Percentiles rank a stretch among this genome's conserved stretches.
These are phyloP conservation scores for Dione vanillae DNA, from an alignment of 2,888 invertebrate genomes.

Conservation along the genomic window DNA sequence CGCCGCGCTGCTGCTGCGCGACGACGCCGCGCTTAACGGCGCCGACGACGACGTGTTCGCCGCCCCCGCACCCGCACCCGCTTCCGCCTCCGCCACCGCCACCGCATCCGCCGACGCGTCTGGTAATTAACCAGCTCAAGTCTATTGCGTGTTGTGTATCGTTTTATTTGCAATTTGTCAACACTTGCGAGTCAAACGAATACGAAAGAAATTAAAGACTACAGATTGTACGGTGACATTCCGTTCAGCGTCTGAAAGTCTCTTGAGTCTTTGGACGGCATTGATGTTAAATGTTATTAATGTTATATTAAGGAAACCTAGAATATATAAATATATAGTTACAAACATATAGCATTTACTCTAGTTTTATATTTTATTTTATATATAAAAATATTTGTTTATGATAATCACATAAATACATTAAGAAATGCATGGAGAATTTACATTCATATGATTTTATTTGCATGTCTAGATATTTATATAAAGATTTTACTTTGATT, in stretches of 20 bases:
- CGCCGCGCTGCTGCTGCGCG: slow-evolving; percentile 76
- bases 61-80: slow-evolving; percentile 27
- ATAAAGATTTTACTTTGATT: background rate
- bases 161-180: too few relatives aligned
- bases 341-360: background rate
- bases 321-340: too few relatives aligned
- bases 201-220: too few relatives aligned
- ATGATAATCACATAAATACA: background rate
- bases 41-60: slow-evolving; percentile 78
- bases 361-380: slow-evolving; percentile 16
- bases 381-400: background rate
- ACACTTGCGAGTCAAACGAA: too few relatives aligned
- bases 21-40: slow-evolving; percentile 75
- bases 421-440: background rate
- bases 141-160: too few relatives aligned
- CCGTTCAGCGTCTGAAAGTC: too few relatives aligned
- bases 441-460: background rate
- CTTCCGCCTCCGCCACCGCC: slow-evolving; percentile 9
- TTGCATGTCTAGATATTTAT: slow-evolving; percentile 33
- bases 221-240: too few relatives aligned
- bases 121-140: too few relatives aligned
- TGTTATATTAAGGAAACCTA: too few relatives aligned
- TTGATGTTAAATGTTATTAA: too few relatives aligned
- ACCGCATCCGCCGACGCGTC: slow-evolving; percentile 16
- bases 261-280: too few relatives aligned